Conservation (phyloP, 1,140 invertebrate genomes). For the Zaprionus nigranus region DNA sequence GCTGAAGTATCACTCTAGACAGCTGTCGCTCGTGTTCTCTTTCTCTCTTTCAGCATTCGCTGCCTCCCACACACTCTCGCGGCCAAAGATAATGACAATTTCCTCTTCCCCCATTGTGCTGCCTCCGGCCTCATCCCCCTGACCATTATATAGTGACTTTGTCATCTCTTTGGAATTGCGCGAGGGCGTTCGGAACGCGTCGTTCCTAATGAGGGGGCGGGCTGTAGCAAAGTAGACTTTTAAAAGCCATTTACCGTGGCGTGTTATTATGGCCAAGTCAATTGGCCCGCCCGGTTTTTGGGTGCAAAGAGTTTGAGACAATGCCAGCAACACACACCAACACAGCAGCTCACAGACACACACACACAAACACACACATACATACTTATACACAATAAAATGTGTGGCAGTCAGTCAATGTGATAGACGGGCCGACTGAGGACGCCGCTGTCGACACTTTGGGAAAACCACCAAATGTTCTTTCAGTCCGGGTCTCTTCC, state of each 20-base stretch:
- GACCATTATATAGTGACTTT: constrained; percentile 28
- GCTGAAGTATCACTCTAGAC: constrained; percentile 42
- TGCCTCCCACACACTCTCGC: constrained; percentile 26
- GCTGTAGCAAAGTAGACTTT: constrained; percentile 77
- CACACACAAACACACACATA: background rate
- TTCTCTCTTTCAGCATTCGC: constrained; percentile 20
- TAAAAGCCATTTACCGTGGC: constrained; percentile 81
- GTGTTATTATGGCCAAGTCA: constrained; percentile 80
- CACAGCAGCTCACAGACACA: background rate
- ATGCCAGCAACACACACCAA: constrained; percentile 23
- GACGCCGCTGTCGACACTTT: constrained; percentile 56
- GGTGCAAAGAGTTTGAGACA: constrained; percentile 48
- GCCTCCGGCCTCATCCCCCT: background rate
- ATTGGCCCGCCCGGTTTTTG: constrained; percentile 68
- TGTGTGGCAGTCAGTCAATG: constrained; percentile 81
- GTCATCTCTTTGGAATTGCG: constrained; percentile 51
- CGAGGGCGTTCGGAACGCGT: constrained; percentile 75
- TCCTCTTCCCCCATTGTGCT: constrained; percentile 40
- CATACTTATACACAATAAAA: constrained; percentile 30
- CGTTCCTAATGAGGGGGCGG: constrained; percentile 79
- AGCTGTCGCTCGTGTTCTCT: constrained; percentile 51
- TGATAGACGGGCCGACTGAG: constrained; percentile 67
- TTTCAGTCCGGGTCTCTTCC: background rate
- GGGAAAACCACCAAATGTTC: constrained; percentile 55
- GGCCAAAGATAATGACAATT: constrained; percentile 75